A percentile compares a stretch with the other conserved stretches of the same genome.
Conservation (phyloP, 2,113 vertebrate genomes). For the Apaloderma vittatum region DNA sequence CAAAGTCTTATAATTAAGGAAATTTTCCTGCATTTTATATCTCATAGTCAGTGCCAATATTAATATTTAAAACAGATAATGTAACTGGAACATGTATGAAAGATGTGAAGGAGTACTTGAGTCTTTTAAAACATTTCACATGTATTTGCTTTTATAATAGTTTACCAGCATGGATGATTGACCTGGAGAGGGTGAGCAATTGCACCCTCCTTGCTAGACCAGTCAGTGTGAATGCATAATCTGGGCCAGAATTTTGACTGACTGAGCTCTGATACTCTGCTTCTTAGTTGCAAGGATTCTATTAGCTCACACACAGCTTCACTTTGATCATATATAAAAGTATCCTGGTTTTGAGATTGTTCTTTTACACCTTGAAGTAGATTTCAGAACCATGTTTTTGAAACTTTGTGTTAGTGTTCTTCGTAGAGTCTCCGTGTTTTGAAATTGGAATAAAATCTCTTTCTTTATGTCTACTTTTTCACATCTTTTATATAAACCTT, state of each 20-base stretch:
- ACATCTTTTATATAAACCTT: background rate
- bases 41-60: background rate
- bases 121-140: background rate
- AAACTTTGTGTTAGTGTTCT: background rate
- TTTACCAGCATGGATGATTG: background rate
- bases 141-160: background rate
- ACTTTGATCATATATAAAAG: background rate
- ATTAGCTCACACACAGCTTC: background rate
- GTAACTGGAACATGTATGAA: background rate
- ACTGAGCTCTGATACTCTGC: background rate
- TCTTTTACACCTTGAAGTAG: background rate
- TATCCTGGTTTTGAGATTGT: background rate
- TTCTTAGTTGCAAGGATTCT: background rate
- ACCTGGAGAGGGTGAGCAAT: background rate
- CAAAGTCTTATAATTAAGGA: background rate
- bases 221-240: background rate
- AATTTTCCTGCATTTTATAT: slow-evolving; percentile 13
- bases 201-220: background rate
- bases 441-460: background rate
- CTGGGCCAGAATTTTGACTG: background rate
- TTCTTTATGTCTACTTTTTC: background rate
- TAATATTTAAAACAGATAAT: background rate
- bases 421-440: background rate
- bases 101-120: background rate
- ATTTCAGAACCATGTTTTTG: background rate